A percentile compares a stretch with the other conserved stretches of the same genome.
Conservation (phyloP, 2,113 vertebrate genomes). For the Campylomormyrus numenius region DNA sequence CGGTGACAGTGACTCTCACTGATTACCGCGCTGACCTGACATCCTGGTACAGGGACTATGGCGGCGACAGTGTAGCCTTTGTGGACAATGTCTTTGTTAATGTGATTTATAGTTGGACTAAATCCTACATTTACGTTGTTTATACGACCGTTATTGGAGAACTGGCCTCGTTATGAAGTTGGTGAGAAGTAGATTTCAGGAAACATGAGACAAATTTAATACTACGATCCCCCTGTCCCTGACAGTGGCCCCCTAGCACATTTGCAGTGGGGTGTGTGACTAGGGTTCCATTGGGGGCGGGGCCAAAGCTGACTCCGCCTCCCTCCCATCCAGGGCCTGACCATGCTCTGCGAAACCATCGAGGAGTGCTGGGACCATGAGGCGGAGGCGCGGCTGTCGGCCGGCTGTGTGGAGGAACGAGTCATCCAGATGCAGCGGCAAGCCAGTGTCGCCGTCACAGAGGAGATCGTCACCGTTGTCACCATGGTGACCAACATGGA, state of each 20-base stretch:
- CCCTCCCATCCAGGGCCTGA: slow-evolving; percentile 72
- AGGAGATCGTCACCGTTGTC: slow-evolving; percentile 90
- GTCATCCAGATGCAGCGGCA: slow-evolving; percentile 86
- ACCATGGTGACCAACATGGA: slow-evolving; percentile 92
- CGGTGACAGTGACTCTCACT: background rate
- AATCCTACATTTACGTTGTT: background rate
- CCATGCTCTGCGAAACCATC: slow-evolving; percentile 90
- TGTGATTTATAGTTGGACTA: background rate
- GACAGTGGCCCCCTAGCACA: background rate
- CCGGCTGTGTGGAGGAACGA: slow-evolving; percentile 92
- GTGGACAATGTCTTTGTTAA: background rate
- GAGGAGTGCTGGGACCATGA: slow-evolving; percentile 99
- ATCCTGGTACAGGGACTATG: background rate
- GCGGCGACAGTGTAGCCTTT: background rate
- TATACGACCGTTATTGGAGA: background rate
- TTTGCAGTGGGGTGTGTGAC: background rate
- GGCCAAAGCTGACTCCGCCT: background rate
- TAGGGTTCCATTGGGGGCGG: background rate
- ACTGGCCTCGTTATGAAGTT: background rate
- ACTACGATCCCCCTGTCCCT: background rate
- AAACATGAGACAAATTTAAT: background rate
- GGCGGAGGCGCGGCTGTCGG: slow-evolving; percentile 87
- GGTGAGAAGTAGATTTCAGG: background rate
- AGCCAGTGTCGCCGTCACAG: slow-evolving; percentile 84
- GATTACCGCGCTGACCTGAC: background rate